A percentile compares a stretch with the other conserved stretches of the same genome.
Conservation (phyloP, 1,140 invertebrate genomes). For the Pseudomyrmex cubaensis region DNA sequence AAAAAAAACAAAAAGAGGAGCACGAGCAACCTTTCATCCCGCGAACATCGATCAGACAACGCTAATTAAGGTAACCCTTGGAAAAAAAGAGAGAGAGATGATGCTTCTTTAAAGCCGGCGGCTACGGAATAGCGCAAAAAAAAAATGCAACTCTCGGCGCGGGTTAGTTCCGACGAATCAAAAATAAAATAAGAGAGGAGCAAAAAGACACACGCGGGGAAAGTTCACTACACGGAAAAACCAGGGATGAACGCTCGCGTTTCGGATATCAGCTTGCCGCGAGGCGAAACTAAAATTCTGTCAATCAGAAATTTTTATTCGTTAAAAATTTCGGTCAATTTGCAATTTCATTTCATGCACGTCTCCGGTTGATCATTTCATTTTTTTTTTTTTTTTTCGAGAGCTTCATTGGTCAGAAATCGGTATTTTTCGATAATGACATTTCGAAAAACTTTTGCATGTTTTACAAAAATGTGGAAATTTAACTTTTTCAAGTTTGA, state of each 20-base stretch:
- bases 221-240: slow-evolving; percentile 36
- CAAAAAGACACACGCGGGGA: slow-evolving; percentile 29
- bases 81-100: slow-evolving; percentile 23
- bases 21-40: slow-evolving; percentile 45
- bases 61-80: slow-evolving; percentile 54
- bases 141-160: background rate
- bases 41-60: slow-evolving; percentile 49
- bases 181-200: slow-evolving; percentile 34
- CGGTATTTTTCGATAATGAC: slow-evolving; percentile 11
- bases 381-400: background rate
- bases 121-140: slow-evolving; percentile 37
- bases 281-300: slow-evolving; percentile 44
- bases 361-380: slow-evolving; percentile 30
- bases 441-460: background rate
- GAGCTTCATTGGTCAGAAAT: background rate
- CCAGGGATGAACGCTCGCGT: slow-evolving; percentile 27
- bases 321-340: slow-evolving; percentile 41
- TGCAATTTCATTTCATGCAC: slow-evolving; percentile 44
- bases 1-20: slow-evolving; percentile 8
- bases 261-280: slow-evolving; percentile 15
- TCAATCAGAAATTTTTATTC: slow-evolving; percentile 57
- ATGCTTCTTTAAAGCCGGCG: slow-evolving; percentile 33
- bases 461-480: too few relatives aligned
- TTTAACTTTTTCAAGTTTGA: too few relatives aligned
- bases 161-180: slow-evolving; percentile 40